phyloP scores from a whole-genome alignment of 1,140 invertebrate species.

The Drosophila miranda region DNA sequence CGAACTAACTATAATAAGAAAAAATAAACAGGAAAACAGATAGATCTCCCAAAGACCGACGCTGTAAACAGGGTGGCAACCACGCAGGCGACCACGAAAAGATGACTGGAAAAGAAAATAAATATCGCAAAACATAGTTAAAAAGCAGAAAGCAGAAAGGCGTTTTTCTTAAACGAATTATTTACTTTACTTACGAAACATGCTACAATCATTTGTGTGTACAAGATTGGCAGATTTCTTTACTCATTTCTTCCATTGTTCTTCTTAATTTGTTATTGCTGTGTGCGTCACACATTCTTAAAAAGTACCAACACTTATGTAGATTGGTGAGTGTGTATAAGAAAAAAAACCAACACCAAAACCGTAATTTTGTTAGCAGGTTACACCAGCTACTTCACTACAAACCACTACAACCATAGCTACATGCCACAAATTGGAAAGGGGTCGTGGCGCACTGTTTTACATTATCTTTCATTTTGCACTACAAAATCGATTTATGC shows the following conservation, averaged over 20 bases:
- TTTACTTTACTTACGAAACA: constrained; percentile 72
- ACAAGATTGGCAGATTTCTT: constrained; percentile 7
- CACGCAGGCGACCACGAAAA: constrained; percentile 9
- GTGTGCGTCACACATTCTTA: constrained; percentile 38
- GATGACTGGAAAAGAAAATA: constrained; percentile 61
- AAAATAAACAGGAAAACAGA: not conserved
- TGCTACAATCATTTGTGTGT: not conserved
- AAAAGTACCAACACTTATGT: constrained; percentile 17
- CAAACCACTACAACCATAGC: constrained; percentile 65
- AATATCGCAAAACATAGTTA: constrained; percentile 68
- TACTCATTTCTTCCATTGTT: constrained; percentile 34
- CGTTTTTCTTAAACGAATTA: constrained; percentile 61
- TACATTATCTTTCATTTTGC: constrained; percentile 46
- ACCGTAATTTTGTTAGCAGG: constrained; percentile 44
- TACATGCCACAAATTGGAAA: constrained; percentile 72
- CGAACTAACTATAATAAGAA: too few relatives aligned
- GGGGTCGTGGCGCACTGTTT: constrained; percentile 57
- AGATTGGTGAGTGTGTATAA: constrained; percentile 12
- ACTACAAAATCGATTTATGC: constrained; percentile 81
- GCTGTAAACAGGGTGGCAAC: constrained; percentile 35
- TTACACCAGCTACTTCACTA: constrained; percentile 69
- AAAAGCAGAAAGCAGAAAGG: constrained; percentile 52
- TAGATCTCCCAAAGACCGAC: not conserved
- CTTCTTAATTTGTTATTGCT: constrained; percentile 35
- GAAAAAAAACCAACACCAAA: constrained; percentile 58